Percentiles rank a stretch among this genome's conserved stretches.
These are phyloP conservation scores for Pararge aegeria DNA, from an alignment of 1,140 invertebrate species.

Conservation along the genomic window DNA sequence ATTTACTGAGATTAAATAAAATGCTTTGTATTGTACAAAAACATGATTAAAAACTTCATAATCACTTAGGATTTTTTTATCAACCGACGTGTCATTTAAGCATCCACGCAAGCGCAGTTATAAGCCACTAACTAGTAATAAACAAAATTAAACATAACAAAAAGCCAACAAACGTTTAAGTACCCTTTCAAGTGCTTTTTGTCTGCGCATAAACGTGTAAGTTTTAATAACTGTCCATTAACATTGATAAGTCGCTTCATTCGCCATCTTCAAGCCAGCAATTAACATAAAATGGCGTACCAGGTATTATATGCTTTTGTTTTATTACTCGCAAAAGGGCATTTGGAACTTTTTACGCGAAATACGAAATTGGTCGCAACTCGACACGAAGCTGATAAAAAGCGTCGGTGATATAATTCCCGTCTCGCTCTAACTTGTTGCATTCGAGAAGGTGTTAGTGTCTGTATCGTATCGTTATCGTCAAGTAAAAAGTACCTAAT, in stretches of 20 bases:
- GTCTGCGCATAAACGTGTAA: constrained; percentile 7
- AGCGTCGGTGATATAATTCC: not conserved
- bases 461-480: not conserved
- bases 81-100: constrained; percentile 1
- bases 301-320: not conserved
- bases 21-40: too few relatives aligned
- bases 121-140: constrained; percentile 11
- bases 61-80: not conserved
- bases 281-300: constrained; percentile 27
- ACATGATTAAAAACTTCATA: not conserved
- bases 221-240: constrained; percentile 21
- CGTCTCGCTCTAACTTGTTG: not conserved
- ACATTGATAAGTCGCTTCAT: constrained; percentile 36
- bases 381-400: not conserved
- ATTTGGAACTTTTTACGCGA: not conserved
- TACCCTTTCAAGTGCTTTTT: constrained; percentile 24
- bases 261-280: constrained; percentile 23
- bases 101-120: constrained; percentile 15
- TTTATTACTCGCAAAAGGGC: not conserved
- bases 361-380: not conserved
- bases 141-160: constrained; percentile 20
- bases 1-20: too few relatives aligned
- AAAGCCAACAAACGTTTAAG: constrained; percentile 21
- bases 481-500: not conserved
- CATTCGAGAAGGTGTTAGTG: not conserved